Evolutionary conservation across 2,113 vertebrate genomes (phyloP).

Genomic region (Penelope pileata): DNA sequence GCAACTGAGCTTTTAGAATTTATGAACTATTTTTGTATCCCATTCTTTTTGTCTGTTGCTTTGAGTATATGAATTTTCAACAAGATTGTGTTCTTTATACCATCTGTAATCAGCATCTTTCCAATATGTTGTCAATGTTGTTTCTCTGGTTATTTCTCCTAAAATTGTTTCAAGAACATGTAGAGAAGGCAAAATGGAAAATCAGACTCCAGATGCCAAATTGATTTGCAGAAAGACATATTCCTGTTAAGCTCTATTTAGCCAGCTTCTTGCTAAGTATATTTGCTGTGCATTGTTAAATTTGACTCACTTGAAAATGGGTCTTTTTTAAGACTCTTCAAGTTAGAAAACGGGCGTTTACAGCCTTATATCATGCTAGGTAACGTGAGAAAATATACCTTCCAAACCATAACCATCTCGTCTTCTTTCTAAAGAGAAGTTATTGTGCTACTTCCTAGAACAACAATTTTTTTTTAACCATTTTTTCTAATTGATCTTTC

Average conservation of each 20-base stretch:
- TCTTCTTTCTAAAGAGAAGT: not conserved
- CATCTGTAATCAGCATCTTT: slow-evolving; percentile 28
- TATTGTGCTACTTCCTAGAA: not conserved
- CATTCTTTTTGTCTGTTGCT: not conserved
- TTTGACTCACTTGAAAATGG: not conserved
- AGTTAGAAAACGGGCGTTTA: not conserved
- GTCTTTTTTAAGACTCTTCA: not conserved
- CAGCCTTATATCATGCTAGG: not conserved
- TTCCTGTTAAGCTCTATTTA: not conserved
- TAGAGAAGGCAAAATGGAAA: not conserved
- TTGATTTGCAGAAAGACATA: not conserved
- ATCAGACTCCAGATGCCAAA: slow-evolving; percentile 7
- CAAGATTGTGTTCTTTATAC: not conserved
- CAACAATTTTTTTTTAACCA: not conserved
- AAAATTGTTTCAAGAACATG: not conserved
- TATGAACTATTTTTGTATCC: not conserved
- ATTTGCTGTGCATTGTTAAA: not conserved
- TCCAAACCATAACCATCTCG: not conserved
- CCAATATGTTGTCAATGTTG: not conserved
- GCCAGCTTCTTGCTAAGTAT: not conserved
- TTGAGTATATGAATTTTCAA: not conserved
- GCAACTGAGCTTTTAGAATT: not conserved
- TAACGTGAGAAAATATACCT: not conserved
- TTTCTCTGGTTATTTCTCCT: not conserved
- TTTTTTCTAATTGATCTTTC: not conserved